These are phyloP conservation scores for Drosophila algonquin DNA, from an alignment of 2,888 invertebrate species.

Conservation along the genomic window DNA sequence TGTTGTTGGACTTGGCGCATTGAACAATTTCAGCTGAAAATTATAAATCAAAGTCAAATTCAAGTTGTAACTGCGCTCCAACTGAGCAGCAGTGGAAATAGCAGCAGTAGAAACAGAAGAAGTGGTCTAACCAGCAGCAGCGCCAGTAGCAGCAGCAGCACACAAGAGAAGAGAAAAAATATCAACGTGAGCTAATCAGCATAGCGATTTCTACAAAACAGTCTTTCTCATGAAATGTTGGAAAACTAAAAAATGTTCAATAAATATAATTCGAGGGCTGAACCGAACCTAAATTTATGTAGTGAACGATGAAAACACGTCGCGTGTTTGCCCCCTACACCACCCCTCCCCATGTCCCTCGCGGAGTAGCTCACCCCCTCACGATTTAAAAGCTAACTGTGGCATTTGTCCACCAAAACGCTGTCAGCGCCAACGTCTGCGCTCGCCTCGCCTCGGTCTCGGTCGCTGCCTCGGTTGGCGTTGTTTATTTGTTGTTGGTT, in stretches of 20 bases:
- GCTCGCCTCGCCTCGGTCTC: background rate
- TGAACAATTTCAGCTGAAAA: slow-evolving; percentile 7
- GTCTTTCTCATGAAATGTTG: slow-evolving; percentile 27
- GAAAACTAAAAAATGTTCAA: slow-evolving; percentile 24
- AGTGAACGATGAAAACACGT: slow-evolving; percentile 14
- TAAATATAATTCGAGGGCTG: slow-evolving; percentile 8
- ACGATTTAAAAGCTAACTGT: slow-evolving; percentile 37
- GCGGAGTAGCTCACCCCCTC: background rate
- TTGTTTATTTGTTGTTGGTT: slow-evolving; percentile 39
- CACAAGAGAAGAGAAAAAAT: slow-evolving; percentile 12
- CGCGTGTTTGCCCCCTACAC: slow-evolving; percentile 9
- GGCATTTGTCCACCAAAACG: slow-evolving; percentile 33
- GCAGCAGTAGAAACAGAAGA: slow-evolving; percentile 9
- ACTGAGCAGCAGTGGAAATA: slow-evolving; percentile 12
- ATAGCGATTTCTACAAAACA: slow-evolving; percentile 49
- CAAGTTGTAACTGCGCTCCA: slow-evolving; percentile 15
- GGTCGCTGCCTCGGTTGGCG: slow-evolving; percentile 27
- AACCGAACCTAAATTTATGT: background rate
- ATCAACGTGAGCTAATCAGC: slow-evolving; percentile 69
- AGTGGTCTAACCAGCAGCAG: slow-evolving; percentile 9
- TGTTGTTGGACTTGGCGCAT: slow-evolving; percentile 2
- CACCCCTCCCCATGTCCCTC: background rate
- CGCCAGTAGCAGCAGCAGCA: slow-evolving; percentile 37
- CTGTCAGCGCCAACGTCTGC: slow-evolving; percentile 17
- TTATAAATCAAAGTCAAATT: slow-evolving; percentile 6